Conservation (phyloP, 2,113 vertebrate genomes). For the Laticauda colubrina region DNA sequence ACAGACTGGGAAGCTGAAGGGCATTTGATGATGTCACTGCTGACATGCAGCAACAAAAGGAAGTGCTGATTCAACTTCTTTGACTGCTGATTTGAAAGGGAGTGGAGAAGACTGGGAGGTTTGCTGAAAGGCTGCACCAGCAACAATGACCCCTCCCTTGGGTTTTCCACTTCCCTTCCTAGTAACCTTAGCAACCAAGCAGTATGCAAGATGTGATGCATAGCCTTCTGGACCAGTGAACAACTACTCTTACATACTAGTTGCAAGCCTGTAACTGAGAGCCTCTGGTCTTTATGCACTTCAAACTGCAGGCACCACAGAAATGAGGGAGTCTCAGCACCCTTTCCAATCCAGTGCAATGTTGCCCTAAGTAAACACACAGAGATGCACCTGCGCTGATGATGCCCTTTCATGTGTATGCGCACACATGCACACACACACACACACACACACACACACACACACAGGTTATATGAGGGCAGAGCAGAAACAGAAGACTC, state of each 20-base stretch:
- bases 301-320: not conserved
- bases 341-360: not conserved
- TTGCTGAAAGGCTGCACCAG: not conserved
- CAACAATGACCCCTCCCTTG: not conserved
- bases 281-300: not conserved
- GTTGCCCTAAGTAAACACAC: not conserved
- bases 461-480: not conserved
- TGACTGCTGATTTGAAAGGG: not conserved
- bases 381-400: not conserved
- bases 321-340: not conserved
- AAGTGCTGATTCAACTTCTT: not conserved
- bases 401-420: rapidly evolving
- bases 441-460: too few relatives aligned
- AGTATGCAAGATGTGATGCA: not conserved
- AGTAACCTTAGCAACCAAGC: not conserved
- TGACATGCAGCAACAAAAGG: not conserved
- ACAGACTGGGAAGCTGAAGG: not conserved
- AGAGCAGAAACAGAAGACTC: not conserved
- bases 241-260: not conserved
- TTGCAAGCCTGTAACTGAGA: not conserved
- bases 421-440: too few relatives aligned
- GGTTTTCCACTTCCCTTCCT: not conserved
- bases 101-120: not conserved
- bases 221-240: not conserved
- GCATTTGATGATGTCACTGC: not conserved